These are phyloP conservation scores for Drosophila parvula DNA, from an alignment of 1,140 invertebrate species.

Conservation along the genomic window DNA sequence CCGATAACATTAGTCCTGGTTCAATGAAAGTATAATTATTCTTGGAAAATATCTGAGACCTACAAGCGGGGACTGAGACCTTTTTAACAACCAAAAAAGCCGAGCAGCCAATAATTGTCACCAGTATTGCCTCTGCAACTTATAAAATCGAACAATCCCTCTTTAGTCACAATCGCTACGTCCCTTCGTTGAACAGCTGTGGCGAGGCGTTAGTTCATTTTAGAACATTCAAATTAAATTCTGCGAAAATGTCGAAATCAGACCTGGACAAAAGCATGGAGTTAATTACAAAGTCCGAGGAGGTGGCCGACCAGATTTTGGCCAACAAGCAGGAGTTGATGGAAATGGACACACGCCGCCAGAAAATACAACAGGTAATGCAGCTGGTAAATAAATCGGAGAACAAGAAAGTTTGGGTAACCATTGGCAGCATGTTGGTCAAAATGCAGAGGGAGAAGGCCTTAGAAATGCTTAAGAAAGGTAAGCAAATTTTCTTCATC, in stretches of 20 bases:
- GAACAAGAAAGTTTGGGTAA: conserved; percentile 88
- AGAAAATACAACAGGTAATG: conserved; percentile 91
- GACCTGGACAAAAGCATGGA: conserved; percentile 68
- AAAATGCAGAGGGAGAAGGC: conserved; percentile 88
- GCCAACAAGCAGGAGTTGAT: conserved; percentile 90
- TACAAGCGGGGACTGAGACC: neutral
- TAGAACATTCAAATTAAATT: neutral
- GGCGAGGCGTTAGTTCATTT: conserved; percentile 19
- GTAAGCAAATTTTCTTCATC: conserved; percentile 76
- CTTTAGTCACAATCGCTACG: neutral
- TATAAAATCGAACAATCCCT: neutral
- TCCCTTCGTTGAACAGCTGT: conserved; percentile 16
- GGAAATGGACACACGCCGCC: conserved; percentile 90
- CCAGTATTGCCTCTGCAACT: neutral
- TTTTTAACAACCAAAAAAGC: neutral
- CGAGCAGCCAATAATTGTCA: neutral
- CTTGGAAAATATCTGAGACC: neutral
- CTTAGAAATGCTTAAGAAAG: conserved; percentile 88
- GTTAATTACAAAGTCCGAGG: conserved; percentile 85
- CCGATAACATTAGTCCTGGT: too few relatives aligned
- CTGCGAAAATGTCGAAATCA: conserved; percentile 50
- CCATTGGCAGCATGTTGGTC: conserved; percentile 90
- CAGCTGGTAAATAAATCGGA: conserved; percentile 86
- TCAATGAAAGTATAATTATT: neutral
- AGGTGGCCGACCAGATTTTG: conserved; percentile 86